Base-by-base conservation (phyloP, 2,888 invertebrate genomes). In the Diabrotica balteata region DNA sequence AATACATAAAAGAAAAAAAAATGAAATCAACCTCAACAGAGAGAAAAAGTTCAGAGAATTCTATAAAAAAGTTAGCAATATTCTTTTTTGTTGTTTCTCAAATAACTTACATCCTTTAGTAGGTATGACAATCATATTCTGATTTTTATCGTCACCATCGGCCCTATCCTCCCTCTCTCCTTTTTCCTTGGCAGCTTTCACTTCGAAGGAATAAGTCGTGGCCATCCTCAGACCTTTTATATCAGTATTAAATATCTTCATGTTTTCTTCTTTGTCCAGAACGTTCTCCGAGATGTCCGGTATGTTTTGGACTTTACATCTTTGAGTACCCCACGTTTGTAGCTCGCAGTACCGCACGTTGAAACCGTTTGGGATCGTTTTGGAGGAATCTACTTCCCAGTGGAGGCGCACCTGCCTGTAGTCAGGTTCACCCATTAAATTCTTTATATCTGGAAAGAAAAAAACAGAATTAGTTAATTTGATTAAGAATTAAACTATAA, bases 21-120 rank as follows among this genome's bases (percentile, higher is more conserved):
- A n/a, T n/a, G n/a, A n/a, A n/a, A n/a, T n/a, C n/a, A n/a, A n/a
- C n/a, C n/a, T n/a, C n/a, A n/a, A n/a, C n/a, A n/a, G n/a, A n/a
- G n/a, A n/a, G n/a, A n/a, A n/a, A n/a, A n/a, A n/a, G n/a, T n/a
- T n/a, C n/a, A n/a, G n/a, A n/a, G n/a, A n/a, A n/a, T n/a, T n/a
- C n/a, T n/a, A n/a, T n/a, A n/a, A n/a, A n/a, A n/a, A n/a, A n/a
- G n/a, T n/a, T n/a, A n/a, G n/a, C n/a, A n/a, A n/a, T n/a, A n/a
- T n/a, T n/a, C n/a, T n/a, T n/a, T n/a, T n/a, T n/a, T n/a, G n/a
- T n/a, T n/a, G 5, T 32, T 32, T 32, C 32, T 32, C 32, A 32
- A 32, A 32, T 2, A 32, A 87, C 93, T 90, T 87, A 93, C 93
- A 93, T 86, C 93, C 93, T 88, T 93, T 93, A 8, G 93, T 93